A percentile compares a stretch with the other conserved stretches of the same genome.
Evolutionary conservation across 2,113 vertebrate species (phyloP).

Genomic region (Tenebrosternarchus preto): DNA sequence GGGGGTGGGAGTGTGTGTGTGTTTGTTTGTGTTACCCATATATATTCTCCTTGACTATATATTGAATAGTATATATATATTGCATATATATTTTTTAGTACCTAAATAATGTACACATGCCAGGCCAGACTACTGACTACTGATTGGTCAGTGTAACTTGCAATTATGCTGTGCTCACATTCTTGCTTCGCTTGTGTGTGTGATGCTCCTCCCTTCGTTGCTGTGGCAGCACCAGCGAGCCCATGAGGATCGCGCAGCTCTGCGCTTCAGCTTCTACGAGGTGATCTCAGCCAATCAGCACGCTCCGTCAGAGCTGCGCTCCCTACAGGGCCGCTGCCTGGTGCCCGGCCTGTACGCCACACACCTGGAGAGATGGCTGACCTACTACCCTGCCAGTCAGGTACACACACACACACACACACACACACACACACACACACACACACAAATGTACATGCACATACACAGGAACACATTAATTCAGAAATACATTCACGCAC

Average conservation of each 20-base stretch:
- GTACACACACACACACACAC: conserved; percentile 12
- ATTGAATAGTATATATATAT: too few species aligned
- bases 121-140: too few species aligned
- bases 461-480: too few species aligned
- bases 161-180: background rate
- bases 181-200: background rate
- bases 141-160: background rate
- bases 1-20: too few species aligned
- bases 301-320: conserved; percentile 81
- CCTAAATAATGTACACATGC: too few species aligned
- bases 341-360: conserved; percentile 88
- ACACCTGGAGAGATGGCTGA: conserved; percentile 92
- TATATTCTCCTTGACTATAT: too few species aligned
- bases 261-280: conserved; percentile 91
- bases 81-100: too few species aligned
- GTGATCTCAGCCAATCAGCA: conserved; percentile 86
- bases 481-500: too few species aligned
- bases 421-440: too few species aligned
- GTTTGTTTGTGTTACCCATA: background rate
- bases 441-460: too few species aligned
- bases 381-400: conserved; percentile 88
- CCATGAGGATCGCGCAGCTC: conserved; percentile 86
- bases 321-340: conserved; percentile 90
- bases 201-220: background rate
- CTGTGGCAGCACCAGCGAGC: conserved; percentile 87